These are phyloP conservation scores for Catagonus wagneri DNA, from an alignment of 2,113 vertebrate genomes.

Conservation along the genomic window DNA sequence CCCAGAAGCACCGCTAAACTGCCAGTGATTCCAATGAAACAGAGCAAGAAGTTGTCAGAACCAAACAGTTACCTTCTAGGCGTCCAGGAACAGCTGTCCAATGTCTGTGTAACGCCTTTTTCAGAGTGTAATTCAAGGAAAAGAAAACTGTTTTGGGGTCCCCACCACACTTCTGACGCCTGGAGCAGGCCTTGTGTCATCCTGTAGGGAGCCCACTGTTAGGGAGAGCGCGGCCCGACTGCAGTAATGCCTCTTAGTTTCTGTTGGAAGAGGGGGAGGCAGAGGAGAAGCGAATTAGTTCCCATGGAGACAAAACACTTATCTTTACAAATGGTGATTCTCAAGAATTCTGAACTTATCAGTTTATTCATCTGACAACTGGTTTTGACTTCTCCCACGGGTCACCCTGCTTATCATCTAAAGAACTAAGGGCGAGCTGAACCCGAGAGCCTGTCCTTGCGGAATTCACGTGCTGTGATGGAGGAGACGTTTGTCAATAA, in stretches of 20 bases:
- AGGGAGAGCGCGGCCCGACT: not conserved
- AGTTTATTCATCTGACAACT: not conserved
- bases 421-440: rapidly evolving
- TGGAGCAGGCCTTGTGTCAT: not conserved
- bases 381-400: not conserved
- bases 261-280: not conserved
- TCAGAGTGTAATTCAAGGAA: not conserved
- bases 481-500: rapidly evolving
- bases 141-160: not conserved
- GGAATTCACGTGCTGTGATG: not conserved
- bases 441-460: rapidly evolving
- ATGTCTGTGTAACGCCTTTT: not conserved
- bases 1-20: not conserved
- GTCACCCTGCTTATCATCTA: not conserved
- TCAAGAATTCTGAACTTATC: not conserved
- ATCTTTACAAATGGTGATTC: not conserved
- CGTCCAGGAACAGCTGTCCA: not conserved
- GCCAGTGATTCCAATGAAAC: rapidly evolving
- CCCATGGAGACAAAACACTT: conserved; percentile 19
- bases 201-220: too few species aligned
- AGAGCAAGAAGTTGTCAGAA: not conserved
- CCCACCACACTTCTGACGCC: rapidly evolving
- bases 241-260: not conserved
- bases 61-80: not conserved
- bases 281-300: not conserved